Evolutionary conservation across 2,797 vertebrate genomes (phyloP).

Genomic region (Tiaroga cobitis): DNA sequence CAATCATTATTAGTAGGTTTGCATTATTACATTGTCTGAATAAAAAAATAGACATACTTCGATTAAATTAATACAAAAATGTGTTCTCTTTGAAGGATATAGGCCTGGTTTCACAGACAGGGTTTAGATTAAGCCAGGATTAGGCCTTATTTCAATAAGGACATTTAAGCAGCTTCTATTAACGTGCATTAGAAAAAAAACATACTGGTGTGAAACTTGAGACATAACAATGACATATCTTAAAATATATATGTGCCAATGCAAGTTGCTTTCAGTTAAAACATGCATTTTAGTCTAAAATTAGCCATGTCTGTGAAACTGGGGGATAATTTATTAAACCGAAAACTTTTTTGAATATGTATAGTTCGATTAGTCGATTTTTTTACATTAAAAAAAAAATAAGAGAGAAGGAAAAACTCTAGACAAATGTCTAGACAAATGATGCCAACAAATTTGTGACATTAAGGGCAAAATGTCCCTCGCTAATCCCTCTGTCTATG

Average conservation of each 20-base stretch:
- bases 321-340: not conserved
- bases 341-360: not conserved
- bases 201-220: too few species aligned
- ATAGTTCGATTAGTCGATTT: not conserved
- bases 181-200: too few species aligned
- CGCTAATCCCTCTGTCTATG: slow-evolving; percentile 56
- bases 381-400: not conserved
- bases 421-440: slow-evolving; percentile 45
- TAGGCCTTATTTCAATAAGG: not conserved
- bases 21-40: not conserved
- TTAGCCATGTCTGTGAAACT: too few species aligned
- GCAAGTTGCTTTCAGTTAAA: too few species aligned
- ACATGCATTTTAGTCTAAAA: too few species aligned
- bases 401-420: slow-evolving; percentile 7
- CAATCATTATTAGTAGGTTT: not conserved
- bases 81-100: not conserved
- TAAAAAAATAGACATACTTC: not conserved
- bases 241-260: too few species aligned
- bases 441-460: slow-evolving; percentile 17
- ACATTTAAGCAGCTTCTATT: not conserved
- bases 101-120: not conserved
- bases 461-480: slow-evolving; percentile 30
- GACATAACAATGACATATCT: too few species aligned
- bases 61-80: not conserved
- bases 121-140: not conserved